Evolutionary conservation across 2,888 invertebrate species (phyloP), one percentile per base, ranked within the genome.

Genomic region (Caenorhabditis sulstoni): DNA sequence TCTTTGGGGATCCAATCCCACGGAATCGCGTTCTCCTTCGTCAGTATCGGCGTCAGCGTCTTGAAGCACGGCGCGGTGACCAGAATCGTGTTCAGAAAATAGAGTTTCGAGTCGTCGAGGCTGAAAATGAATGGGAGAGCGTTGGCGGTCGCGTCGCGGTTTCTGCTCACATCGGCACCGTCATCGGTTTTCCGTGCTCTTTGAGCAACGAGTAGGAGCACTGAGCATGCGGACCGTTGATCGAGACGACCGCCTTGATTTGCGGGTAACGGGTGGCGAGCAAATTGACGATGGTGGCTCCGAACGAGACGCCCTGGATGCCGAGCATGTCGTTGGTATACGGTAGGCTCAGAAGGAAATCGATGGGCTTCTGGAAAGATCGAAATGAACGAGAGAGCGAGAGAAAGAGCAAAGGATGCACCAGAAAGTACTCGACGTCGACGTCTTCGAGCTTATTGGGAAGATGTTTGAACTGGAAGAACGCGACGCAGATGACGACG

Each of bases 391-490:
- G n/a, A n/a, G n/a, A n/a, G n/a, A n/a, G n/a, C n/a, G n/a, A n/a
- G n/a, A n/a, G n/a, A n/a, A n/a, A n/a, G n/a, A n/a, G n/a, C n/a
- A n/a, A n/a, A n/a, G n/a, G n/a, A 39, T 8, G 18, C 23, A 79
- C 79, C 64, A 75, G 44, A 29, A 81, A 81, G 18, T 81, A 81
- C 55, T 74, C 75, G 5, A 81, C 58, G 16, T 78, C 78, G 9
- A 81, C 78, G 11, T 81, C 81, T 67, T 81, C 81, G 3, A 81
- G 35, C 20, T 74, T 74, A 7, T 70, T 47, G 1, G 74, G 68
- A n/a, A 81, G 78, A 45, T 65, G 59, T 70, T 81, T 81, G 67
- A 66, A 81, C 50, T 81, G 81, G 64, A 81, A 81, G 62, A 78
- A 81, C 11, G 81, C 81, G 12, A 81, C 67, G 41, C 81, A 78